Evolutionary conservation across 2,797 vertebrate species (phyloP), one percentile per base, ranked within the genome.

Genomic region (Melopsittacus undulatus): DNA sequence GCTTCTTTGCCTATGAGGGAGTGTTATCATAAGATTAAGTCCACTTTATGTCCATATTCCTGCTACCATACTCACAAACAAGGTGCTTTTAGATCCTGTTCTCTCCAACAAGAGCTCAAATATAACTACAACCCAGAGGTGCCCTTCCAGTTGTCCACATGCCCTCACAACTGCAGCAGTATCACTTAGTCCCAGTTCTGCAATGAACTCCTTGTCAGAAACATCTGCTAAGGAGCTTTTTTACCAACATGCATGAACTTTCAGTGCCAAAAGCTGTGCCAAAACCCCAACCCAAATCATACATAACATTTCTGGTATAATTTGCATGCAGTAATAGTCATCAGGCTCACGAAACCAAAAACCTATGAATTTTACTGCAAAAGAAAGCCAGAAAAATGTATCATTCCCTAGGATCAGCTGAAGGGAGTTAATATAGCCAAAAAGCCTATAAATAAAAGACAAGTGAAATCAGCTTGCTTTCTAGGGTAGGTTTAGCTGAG

Each of bases 11-110:
- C 97, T 98, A 92, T 95, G 93, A 30, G 98, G 97, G 96, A 96
- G 86, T 96, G 96, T 97, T 97, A 83, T 97, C 98, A 97, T 98
- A 98, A 98, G 97, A 98, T 98, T 98, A 98, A 98, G 98, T 98
- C 93, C 93, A 98, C 98, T 98, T 98, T 98, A 98, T 97, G 43
- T 96, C 94, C 36, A 5, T 19, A 10, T 48, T 66, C 30, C 24
- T 62, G 5, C 32, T 22, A 9, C 20, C 27, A 32, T 2, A 9
- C 3, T 48, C 18, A 12, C 16, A 13, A 2, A 4, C 1, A 21
- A 54, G 18, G 13, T 54, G 16, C 24, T 51, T 40, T 30, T 62
- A 67, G 11, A 18, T 32, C 12, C 43, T 38, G 5, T 32, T 13
- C 7, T 45, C 12, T 18, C 30, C 32, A 49, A 36, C 29, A 18